These are phyloP conservation scores for Sarcophaga bullata DNA, from an alignment of 1,140 invertebrate species.

Conservation along the genomic window DNA sequence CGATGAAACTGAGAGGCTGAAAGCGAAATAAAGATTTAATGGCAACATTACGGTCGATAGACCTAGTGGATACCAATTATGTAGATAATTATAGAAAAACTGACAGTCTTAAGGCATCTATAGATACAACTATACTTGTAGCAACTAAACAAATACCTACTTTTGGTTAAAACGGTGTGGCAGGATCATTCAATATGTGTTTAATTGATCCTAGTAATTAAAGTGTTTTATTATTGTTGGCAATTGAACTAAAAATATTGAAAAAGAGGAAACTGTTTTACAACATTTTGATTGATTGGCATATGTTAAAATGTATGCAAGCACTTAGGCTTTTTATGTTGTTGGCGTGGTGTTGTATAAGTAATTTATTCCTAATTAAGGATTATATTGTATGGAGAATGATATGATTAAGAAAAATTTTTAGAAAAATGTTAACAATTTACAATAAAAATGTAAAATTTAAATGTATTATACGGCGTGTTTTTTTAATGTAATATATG, in stretches of 20 bases:
- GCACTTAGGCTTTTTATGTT: slow-evolving; percentile 9
- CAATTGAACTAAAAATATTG: too few species aligned
- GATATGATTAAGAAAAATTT: slow-evolving; percentile 6
- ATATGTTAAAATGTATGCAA: too few species aligned
- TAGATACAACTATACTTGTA: not conserved
- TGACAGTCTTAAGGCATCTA: not conserved
- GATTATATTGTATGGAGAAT: not conserved
- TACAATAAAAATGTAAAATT: too few species aligned
- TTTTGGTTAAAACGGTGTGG: not conserved
- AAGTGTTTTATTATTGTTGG: too few species aligned
- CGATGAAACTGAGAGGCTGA: not conserved
- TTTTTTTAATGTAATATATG: too few species aligned
- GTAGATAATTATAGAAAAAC: slow-evolving; percentile 38
- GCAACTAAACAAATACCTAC: not conserved
- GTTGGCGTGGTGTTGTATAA: not conserved
- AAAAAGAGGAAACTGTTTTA: too few species aligned
- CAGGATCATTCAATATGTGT: too few species aligned
- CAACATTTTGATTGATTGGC: too few species aligned
- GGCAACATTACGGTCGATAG: slow-evolving; percentile 55
- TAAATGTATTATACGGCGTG: too few species aligned
- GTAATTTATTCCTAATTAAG: not conserved
- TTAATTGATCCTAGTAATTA: too few species aligned
- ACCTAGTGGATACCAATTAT: slow-evolving; percentile 50
- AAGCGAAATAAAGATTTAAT: slow-evolving; percentile 49
- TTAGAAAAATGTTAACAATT: too few species aligned